Evolutionary conservation across 1,140 invertebrate species (phyloP).

Genomic region (Drosophila orena): DNA sequence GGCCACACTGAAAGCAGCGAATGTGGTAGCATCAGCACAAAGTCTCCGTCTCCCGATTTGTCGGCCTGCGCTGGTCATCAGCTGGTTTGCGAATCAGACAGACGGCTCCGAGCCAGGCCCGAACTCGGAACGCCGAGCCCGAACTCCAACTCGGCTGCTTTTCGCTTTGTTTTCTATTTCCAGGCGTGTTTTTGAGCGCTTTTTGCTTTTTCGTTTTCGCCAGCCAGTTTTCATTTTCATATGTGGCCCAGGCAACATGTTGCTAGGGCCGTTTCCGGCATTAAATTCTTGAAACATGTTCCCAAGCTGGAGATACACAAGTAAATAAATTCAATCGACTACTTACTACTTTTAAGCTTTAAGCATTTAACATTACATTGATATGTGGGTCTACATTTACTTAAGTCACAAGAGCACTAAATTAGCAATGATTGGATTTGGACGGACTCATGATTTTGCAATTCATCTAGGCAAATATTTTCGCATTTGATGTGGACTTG

Average conservation of each 20-base stretch:
- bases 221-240: conserved; percentile 62
- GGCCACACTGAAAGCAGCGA: conserved; percentile 78
- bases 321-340: no score
- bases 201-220: conserved; percentile 35
- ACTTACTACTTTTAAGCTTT: no score
- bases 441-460: no score
- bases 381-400: no score
- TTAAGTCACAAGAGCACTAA: background rate
- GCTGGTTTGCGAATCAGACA: conserved; percentile 55
- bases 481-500: no score
- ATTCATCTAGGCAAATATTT: background rate
- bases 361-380: no score
- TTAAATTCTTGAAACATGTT: conserved; percentile 12
- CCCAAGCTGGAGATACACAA: background rate
- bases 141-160: conserved; percentile 47
- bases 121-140: conserved; percentile 48
- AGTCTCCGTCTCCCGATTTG: conserved; percentile 67
- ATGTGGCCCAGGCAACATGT: conserved; percentile 42
- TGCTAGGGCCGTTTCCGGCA: conserved; percentile 47
- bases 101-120: conserved; percentile 17
- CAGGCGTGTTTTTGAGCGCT: conserved; percentile 28
- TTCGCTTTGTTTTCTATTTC: conserved; percentile 34
- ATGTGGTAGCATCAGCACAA: conserved; percentile 78
- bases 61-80: conserved; percentile 58
- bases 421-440: background rate